phyloP scores from a whole-genome alignment of 2,797 vertebrate species.

The Lemur catta region DNA sequence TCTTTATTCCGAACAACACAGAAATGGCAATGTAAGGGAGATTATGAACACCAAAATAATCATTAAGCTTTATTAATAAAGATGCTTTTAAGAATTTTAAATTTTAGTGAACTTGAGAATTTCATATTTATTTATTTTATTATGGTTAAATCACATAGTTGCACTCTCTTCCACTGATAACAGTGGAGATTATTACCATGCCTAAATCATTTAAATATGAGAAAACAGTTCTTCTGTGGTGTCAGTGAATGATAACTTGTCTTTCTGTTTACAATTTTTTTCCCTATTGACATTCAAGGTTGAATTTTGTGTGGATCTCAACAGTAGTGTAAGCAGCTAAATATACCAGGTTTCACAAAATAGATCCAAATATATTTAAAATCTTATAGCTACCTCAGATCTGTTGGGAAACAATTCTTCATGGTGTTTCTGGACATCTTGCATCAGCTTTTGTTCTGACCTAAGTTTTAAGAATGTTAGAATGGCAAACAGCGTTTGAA shows the following conservation, averaged over 20 bases:
- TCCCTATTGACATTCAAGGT: background rate
- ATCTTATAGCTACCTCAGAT: background rate
- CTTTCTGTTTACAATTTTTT: background rate
- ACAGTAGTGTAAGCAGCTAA: background rate
- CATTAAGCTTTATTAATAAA: conserved; percentile 66
- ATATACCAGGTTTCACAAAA: background rate
- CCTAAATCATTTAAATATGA: background rate
- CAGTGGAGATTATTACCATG: background rate
- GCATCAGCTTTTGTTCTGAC: background rate
- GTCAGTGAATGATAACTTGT: background rate
- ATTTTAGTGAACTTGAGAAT: conserved; percentile 24
- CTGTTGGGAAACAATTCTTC: background rate
- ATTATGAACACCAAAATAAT: conserved; percentile 64
- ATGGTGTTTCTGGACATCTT: background rate
- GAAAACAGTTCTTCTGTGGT: background rate
- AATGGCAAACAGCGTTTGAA: background rate
- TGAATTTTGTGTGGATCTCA: background rate
- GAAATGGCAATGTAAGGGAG: conserved; percentile 41
- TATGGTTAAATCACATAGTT: background rate
- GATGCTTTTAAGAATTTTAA: conserved; percentile 51
- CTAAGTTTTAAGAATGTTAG: background rate
- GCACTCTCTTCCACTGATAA: background rate
- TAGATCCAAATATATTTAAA: background rate
- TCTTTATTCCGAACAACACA: conserved; percentile 26
- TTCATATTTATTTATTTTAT: conserved; percentile 53